Conservation (phyloP, 1,140 invertebrate species). For the Pissodes strobi region DNA sequence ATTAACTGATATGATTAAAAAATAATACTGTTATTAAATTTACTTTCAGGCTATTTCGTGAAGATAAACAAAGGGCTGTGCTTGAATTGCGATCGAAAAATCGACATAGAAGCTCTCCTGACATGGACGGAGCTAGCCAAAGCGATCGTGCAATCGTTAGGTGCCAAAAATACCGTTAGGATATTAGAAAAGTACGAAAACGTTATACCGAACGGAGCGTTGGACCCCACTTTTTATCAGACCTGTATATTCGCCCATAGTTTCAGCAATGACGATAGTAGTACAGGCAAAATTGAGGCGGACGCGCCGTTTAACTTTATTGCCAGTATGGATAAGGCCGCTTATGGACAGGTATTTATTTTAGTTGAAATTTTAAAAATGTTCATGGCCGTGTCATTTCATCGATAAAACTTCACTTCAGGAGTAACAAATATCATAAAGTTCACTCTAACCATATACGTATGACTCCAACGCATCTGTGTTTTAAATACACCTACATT, state of each 20-base stretch:
- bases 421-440: no score
- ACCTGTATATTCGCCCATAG: slow-evolving; percentile 45
- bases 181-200: slow-evolving; percentile 51
- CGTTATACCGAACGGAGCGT: slow-evolving; percentile 50
- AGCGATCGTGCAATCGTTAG: slow-evolving; percentile 52
- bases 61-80: slow-evolving; percentile 51
- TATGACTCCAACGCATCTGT: no score
- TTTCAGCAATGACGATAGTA: slow-evolving; percentile 15
- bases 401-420: no score
- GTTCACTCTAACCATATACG: no score
- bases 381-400: no score
- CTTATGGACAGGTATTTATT: slow-evolving; percentile 25
- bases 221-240: slow-evolving; percentile 53
- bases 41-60: slow-evolving; percentile 31
- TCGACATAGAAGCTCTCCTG: slow-evolving; percentile 41
- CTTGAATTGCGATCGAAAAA: slow-evolving; percentile 51
- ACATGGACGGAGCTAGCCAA: slow-evolving; percentile 52
- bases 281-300: slow-evolving; percentile 6
- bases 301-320: slow-evolving; percentile 11
- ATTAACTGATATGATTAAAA: background rate
- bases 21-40: background rate
- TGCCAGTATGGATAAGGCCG: background rate
- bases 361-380: slow-evolving; percentile 40
- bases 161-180: slow-evolving; percentile 43
- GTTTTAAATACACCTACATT: no score